Evolutionary conservation across 2,113 vertebrate species (phyloP).

Genomic region (Sphaerodactylus townsendi): DNA sequence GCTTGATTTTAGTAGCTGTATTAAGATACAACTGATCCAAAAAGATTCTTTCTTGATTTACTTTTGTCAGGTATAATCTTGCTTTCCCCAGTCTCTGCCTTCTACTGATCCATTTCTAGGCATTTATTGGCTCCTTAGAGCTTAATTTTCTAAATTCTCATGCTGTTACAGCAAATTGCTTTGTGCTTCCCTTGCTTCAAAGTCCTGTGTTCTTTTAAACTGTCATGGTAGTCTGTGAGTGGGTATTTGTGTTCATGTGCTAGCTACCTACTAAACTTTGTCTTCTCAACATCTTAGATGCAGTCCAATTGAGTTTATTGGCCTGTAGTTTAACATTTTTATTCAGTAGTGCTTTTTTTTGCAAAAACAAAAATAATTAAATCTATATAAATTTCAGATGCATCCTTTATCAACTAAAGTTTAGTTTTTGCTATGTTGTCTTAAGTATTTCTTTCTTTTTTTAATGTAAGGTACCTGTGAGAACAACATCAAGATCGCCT

Average conservation of each 20-base stretch:
- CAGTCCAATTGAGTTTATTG: constrained; percentile 34
- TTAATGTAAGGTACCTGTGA: constrained; percentile 83
- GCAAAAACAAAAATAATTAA: not conserved
- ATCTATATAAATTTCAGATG: constrained; percentile 20
- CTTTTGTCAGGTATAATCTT: constrained; percentile 72
- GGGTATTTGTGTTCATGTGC: constrained; percentile 49
- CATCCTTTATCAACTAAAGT: constrained; percentile 11
- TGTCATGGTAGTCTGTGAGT: constrained; percentile 44
- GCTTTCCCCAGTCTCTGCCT: constrained; percentile 70
- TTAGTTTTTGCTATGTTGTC: constrained; percentile 24
- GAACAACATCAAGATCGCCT: constrained; percentile 93
- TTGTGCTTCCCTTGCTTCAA: constrained; percentile 65
- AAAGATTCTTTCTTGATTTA: constrained; percentile 57
- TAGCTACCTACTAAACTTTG: constrained; percentile 39
- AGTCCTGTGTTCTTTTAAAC: constrained; percentile 55
- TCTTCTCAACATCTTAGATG: constrained; percentile 35
- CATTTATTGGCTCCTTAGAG: constrained; percentile 73
- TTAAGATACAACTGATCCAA: constrained; percentile 48
- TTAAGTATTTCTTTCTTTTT: constrained; percentile 54
- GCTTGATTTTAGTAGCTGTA: constrained; percentile 50
- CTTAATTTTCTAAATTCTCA: constrained; percentile 72
- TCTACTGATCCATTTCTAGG: constrained; percentile 67
- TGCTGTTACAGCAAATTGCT: constrained; percentile 71
- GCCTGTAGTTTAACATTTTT: constrained; percentile 37
- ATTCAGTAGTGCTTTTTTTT: constrained; percentile 22